Evolutionary conservation across 1,140 invertebrate genomes (phyloP).

Genomic region (Solenopsis invicta): DNA sequence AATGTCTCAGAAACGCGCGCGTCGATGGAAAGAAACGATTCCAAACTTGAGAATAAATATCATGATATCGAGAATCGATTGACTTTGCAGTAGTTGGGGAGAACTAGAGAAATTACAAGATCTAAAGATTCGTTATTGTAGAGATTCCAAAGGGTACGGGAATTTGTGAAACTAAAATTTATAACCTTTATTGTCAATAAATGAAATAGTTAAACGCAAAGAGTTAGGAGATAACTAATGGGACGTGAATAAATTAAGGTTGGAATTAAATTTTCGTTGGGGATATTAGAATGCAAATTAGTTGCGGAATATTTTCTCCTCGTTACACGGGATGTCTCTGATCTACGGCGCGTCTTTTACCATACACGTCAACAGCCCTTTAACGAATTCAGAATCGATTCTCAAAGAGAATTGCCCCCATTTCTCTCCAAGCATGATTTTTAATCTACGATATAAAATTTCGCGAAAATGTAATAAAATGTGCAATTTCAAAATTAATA

Average conservation of each 20-base stretch:
- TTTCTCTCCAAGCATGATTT: not conserved
- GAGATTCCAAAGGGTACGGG: not conserved
- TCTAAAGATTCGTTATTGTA: not conserved
- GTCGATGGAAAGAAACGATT: not conserved
- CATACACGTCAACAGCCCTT: not conserved
- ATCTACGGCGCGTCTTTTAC: not conserved
- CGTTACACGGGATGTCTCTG: constrained; percentile 21
- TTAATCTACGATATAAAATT: constrained; percentile 2
- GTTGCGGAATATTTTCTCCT: constrained; percentile 42
- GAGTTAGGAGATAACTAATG: constrained; percentile 23
- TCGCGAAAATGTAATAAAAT: not conserved
- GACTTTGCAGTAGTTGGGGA: not conserved
- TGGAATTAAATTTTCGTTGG: constrained; percentile 30
- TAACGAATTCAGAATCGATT: constrained; percentile 35
- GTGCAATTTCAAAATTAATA: not conserved
- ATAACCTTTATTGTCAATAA: not conserved
- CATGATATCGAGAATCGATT: not conserved
- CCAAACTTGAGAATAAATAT: not conserved
- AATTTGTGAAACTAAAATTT: not conserved
- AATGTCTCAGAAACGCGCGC: not conserved
- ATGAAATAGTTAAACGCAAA: not conserved
- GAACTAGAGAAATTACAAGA: not conserved
- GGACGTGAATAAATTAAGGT: constrained; percentile 30
- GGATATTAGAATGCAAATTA: constrained; percentile 57
- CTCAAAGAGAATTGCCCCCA: not conserved